Percentiles rank a stretch among this genome's conserved stretches.
Conservation (phyloP, 2,113 vertebrate genomes). For the Acrocephalus arundinaceus region DNA sequence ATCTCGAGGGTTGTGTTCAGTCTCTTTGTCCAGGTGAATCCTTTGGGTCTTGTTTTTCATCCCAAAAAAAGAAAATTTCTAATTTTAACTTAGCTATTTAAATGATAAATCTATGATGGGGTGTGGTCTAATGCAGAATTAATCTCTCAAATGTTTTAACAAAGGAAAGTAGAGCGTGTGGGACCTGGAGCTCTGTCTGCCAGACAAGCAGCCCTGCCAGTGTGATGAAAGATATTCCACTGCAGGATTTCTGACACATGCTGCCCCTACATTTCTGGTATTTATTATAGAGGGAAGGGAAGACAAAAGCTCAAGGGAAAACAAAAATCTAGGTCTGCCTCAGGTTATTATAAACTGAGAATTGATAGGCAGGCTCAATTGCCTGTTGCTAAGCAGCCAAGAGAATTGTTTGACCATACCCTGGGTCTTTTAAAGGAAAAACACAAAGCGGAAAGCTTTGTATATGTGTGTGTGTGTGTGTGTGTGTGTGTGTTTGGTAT, state of each 20-base stretch:
- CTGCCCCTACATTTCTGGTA: conserved; percentile 50
- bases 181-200: background rate
- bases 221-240: conserved; percentile 3
- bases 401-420: conserved; percentile 44
- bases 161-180: background rate
- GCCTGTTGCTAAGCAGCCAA: conserved; percentile 69
- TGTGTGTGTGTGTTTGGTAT: background rate
- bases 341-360: conserved; percentile 68
- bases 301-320: conserved; percentile 61
- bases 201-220: background rate
- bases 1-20: background rate
- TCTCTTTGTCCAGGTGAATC: background rate
- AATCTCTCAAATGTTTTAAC: background rate
- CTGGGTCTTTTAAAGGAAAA: background rate
- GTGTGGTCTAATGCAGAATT: background rate
- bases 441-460: background rate
- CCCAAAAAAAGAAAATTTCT: background rate
- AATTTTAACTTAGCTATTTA: background rate
- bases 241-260: conserved; percentile 23
- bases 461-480: background rate
- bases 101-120: background rate
- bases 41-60: background rate
- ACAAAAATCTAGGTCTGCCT: conserved; percentile 69
- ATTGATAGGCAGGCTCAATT: conserved; percentile 62
- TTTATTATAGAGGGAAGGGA: conserved; percentile 54